These are phyloP conservation scores for Solenopsis fugax DNA, from an alignment of 1,140 invertebrate species.

Conservation along the genomic window DNA sequence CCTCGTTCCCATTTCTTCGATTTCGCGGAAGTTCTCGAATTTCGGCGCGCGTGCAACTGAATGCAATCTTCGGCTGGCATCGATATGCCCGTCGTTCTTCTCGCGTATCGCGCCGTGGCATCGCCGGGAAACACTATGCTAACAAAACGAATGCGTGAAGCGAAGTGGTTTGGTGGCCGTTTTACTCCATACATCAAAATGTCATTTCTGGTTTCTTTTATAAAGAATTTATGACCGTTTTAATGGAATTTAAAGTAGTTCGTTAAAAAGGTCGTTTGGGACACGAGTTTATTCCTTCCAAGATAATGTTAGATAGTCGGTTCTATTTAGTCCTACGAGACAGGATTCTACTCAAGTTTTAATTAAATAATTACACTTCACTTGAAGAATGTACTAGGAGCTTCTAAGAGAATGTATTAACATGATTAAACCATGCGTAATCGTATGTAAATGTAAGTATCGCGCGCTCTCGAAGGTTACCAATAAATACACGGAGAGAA, in stretches of 20 bases:
- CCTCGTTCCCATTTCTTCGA: constrained; percentile 17
- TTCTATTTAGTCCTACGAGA: neutral
- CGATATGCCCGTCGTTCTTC: constrained; percentile 70
- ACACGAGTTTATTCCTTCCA: neutral
- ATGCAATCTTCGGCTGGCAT: constrained; percentile 75
- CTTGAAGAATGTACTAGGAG: neutral
- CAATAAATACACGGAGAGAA: neutral
- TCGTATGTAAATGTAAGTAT: neutral
- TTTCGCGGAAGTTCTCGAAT: constrained; percentile 73
- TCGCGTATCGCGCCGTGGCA: constrained; percentile 48
- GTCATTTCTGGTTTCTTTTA: constrained; percentile 13
- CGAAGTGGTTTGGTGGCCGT: constrained; percentile 6
- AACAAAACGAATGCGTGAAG: constrained; percentile 52
- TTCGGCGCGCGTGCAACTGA: constrained; percentile 60
- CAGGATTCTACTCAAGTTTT: neutral
- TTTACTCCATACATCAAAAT: constrained; percentile 27
- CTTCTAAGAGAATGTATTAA: neutral
- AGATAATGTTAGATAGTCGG: neutral
- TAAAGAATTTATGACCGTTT: constrained; percentile 2
- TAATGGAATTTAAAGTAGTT: constrained; percentile 43
- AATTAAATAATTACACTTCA: neutral
- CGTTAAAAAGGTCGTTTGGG: neutral
- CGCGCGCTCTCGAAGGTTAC: neutral
- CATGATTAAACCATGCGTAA: neutral
- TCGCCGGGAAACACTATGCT: constrained; percentile 45